Evolutionary conservation across 2,888 invertebrate species (phyloP).

Genomic region (Pristionchus maxplancki): DNA sequence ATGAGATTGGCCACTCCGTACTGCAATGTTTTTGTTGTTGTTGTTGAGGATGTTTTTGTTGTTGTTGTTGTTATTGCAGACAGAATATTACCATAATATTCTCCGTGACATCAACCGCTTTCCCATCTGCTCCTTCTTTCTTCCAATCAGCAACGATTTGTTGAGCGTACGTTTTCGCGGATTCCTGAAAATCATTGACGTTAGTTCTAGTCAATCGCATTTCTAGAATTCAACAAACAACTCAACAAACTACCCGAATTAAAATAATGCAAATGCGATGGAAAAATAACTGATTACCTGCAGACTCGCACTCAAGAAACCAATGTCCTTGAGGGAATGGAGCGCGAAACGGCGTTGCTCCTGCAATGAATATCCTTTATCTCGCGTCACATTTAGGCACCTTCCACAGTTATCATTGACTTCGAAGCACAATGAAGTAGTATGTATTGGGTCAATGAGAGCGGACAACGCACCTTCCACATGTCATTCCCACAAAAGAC

Average conservation of each 20-base stretch:
- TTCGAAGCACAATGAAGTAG: too few relatives aligned
- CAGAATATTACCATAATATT: not conserved
- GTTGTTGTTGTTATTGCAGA: too few relatives aligned
- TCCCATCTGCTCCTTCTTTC: not conserved
- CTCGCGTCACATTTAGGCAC: too few relatives aligned
- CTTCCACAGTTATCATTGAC: not conserved
- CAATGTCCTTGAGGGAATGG: slow-evolving; percentile 12
- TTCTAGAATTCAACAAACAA: not conserved
- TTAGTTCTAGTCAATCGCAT: too few relatives aligned
- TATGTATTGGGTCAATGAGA: too few relatives aligned
- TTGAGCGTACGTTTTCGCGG: slow-evolving; percentile 27
- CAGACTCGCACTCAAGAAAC: not conserved
- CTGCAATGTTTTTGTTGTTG: too few relatives aligned
- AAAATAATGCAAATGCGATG: too few relatives aligned
- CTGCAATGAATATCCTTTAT: too few relatives aligned
- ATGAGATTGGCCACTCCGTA: slow-evolving; percentile 14
- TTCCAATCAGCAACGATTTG: slow-evolving; percentile 1
- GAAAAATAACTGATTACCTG: not conserved
- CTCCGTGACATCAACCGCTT: not conserved
- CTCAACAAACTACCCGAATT: not conserved
- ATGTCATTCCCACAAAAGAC: not conserved
- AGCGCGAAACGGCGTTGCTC: slow-evolving; percentile 33
- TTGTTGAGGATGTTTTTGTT: too few relatives aligned
- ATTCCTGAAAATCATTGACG: not conserved
- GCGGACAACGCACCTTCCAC: slow-evolving; percentile 3